Conservation (phyloP, 2,888 invertebrate genomes). For the Resseliella maxima region DNA sequence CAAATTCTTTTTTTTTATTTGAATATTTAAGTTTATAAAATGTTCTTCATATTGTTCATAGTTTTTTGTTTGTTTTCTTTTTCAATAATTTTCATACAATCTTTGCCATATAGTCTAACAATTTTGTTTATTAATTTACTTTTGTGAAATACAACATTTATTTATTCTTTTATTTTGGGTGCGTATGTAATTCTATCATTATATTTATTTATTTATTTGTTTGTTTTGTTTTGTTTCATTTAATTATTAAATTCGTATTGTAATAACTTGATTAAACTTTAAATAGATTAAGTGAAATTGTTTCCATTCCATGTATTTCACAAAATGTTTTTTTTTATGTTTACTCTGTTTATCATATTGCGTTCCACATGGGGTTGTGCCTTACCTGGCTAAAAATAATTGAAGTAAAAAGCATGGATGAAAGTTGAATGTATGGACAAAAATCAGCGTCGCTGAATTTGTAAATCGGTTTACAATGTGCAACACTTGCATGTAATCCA, state of each 20-base stretch:
- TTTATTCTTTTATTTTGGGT: background rate
- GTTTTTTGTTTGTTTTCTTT: background rate
- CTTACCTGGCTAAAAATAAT: background rate
- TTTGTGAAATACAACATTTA: constrained; percentile 31
- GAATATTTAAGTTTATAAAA: background rate
- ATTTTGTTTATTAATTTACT: background rate
- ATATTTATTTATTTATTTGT: background rate
- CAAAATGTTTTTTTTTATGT: background rate
- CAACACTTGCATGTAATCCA: too few relatives aligned
- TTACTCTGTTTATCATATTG: background rate
- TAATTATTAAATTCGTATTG: constrained; percentile 5
- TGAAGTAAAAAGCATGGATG: constrained; percentile 19
- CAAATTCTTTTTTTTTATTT: background rate
- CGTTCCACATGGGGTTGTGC: background rate
- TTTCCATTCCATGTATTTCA: background rate
- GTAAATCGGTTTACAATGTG: background rate
- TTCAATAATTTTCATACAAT: background rate
- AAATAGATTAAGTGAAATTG: background rate
- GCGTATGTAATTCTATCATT: background rate
- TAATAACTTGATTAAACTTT: background rate
- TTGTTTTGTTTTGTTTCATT: background rate
- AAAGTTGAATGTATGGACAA: background rate
- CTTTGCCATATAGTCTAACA: constrained; percentile 11
- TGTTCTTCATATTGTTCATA: background rate
- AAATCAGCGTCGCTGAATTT: background rate